phyloP scores from a whole-genome alignment of 2,888 invertebrate species.

The Drosophila dives region DNA sequence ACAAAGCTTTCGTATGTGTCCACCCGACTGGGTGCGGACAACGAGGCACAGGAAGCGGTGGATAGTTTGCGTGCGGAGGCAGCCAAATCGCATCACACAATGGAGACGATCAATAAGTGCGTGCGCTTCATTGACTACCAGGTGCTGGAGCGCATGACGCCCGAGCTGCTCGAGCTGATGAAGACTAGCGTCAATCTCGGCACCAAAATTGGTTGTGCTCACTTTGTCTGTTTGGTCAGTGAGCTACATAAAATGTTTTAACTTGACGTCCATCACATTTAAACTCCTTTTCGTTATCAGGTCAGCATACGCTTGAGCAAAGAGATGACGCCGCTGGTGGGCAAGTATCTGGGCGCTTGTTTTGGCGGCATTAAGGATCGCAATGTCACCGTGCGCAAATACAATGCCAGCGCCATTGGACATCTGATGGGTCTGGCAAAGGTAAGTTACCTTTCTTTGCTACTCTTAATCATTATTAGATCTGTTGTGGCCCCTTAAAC shows the following conservation, averaged over 20 bases:
- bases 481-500: not conserved
- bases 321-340: constrained; percentile 87
- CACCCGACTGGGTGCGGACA: constrained; percentile 89
- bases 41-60: constrained; percentile 90
- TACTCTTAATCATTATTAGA: not conserved
- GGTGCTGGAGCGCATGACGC: constrained; percentile 92
- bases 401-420: constrained; percentile 93
- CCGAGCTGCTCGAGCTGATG: constrained; percentile 92
- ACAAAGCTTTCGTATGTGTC: constrained; percentile 92
- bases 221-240: constrained; percentile 90
- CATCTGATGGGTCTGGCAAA: constrained; percentile 93
- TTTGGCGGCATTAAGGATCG: constrained; percentile 93
- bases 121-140: constrained; percentile 90
- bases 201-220: constrained; percentile 92
- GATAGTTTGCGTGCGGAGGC: constrained; percentile 93
- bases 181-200: constrained; percentile 92
- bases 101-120: constrained; percentile 93
- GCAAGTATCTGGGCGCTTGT: constrained; percentile 86
- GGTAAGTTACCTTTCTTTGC: constrained; percentile 82
- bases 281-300: constrained; percentile 47
- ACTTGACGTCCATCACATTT: not conserved
- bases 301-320: constrained; percentile 85
- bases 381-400: constrained; percentile 92
- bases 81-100: constrained; percentile 94
- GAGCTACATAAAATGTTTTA: not conserved